Evolutionary conservation across 2,797 vertebrate species (phyloP), one percentile per base, ranked within the genome.

Genomic region (Columba guinea): DNA sequence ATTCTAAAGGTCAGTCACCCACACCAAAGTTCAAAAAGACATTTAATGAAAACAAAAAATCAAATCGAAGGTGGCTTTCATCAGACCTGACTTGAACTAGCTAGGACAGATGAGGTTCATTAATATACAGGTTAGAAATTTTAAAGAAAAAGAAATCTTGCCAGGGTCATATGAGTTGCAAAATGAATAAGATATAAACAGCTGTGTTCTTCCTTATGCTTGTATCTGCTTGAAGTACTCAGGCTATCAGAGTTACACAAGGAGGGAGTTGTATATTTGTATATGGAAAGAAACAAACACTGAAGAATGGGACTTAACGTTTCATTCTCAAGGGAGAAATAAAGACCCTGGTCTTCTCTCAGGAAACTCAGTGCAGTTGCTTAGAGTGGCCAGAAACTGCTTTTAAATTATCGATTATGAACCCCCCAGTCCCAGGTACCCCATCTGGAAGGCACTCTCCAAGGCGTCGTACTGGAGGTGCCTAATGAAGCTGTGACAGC

Each of bases 1-100:
- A 77, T 89, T 96, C 89, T 95, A 95, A 97, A 97, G 96, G 94
- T 95, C 77, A 63, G 70, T 64, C 62, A 73, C 84, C 60, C 68
- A 67, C 74, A 73, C n/a, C 84, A 79, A 9, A 82, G 96, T 95
- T 96, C 94, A 96, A 83, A 95, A 76, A 76, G 73, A 30, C 52
- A 37, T 70, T 81, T 93, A 71, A 92, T 68, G 76, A 91, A 90
- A 92, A 86, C 41, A 74, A 67, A 59, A 88, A 82, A 70, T 67
- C 20, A 73, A 68, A 39, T 69, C 60, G 64, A 96, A 88, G 59
- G 53, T 87, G 63, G 49, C 63, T 92, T 93, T 89, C 58, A 65
- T 62, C 74, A 94, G 34, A 77, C 46, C 10, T 53, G 52, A 41
- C 85, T 83, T 95, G 82, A 90, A 41, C 34, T 9, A 56, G 23